Conservation (phyloP, 2,888 invertebrate genomes). For the Lepidochitona cinerea region DNA sequence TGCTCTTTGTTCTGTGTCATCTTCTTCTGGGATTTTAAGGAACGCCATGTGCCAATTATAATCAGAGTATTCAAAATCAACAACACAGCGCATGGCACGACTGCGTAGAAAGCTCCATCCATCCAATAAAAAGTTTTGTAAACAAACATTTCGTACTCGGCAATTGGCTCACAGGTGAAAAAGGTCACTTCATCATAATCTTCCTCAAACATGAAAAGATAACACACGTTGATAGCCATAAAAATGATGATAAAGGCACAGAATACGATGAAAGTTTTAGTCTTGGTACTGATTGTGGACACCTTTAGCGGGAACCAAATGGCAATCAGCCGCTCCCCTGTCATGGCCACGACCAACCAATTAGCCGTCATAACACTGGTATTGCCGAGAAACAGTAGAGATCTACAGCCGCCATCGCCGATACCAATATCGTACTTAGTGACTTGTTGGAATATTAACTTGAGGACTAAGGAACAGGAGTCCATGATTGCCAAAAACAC, state of each 20-base stretch:
- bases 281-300: background rate
- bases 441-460: background rate
- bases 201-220: background rate
- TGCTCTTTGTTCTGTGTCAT: slow-evolving; percentile 34
- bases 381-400: background rate
- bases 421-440: background rate
- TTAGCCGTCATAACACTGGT: background rate
- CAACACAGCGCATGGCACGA: slow-evolving; percentile 48
- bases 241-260: background rate
- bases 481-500: background rate
- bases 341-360: background rate
- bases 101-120: slow-evolving; percentile 48
- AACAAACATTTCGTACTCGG: slow-evolving; percentile 34
- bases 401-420: background rate
- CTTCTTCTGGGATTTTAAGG: slow-evolving; percentile 28
- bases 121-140: slow-evolving; percentile 50
- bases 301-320: slow-evolving; percentile 4
- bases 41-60: slow-evolving; percentile 39
- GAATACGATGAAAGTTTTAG: background rate
- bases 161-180: slow-evolving; percentile 28
- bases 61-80: slow-evolving; percentile 50
- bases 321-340: background rate
- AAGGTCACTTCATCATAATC: background rate
- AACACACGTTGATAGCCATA: background rate
- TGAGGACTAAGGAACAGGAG: background rate